Evolutionary conservation across 2,113 vertebrate species (phyloP).

Genomic region (Psittacus erithacus): DNA sequence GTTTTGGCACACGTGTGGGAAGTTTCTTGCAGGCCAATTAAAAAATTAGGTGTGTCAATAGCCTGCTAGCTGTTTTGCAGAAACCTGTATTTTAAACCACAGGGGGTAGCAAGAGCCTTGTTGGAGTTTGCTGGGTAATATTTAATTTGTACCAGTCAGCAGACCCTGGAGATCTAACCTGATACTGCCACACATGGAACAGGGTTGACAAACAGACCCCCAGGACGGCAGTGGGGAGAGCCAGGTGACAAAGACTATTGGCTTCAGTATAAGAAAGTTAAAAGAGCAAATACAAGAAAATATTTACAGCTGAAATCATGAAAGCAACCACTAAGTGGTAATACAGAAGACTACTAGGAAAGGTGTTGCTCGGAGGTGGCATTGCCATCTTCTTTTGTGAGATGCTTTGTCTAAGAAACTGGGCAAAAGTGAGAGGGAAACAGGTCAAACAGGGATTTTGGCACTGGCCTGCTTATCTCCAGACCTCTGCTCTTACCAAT

Average conservation of each 20-base stretch:
- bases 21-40: neutral
- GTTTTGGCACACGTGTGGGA: neutral
- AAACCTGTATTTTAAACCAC: neutral
- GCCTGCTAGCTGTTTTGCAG: neutral
- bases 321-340: neutral
- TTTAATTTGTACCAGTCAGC: neutral
- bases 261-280: neutral
- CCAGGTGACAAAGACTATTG: neutral
- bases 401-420: neutral
- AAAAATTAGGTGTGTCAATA: neutral
- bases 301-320: neutral
- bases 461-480: neutral
- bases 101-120: neutral
- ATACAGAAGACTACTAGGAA: neutral
- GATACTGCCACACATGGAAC: neutral
- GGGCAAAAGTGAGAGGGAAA: neutral
- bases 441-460: neutral
- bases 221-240: neutral
- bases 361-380: rapidly evolving
- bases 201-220: rapidly evolving
- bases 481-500: neutral
- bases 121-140: neutral
- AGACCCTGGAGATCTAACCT: neutral
- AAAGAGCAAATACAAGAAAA: neutral
- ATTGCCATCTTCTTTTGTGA: neutral